Base-by-base conservation (phyloP, 2,113 vertebrate genomes). In the Chaetodon trifascialis region DNA sequence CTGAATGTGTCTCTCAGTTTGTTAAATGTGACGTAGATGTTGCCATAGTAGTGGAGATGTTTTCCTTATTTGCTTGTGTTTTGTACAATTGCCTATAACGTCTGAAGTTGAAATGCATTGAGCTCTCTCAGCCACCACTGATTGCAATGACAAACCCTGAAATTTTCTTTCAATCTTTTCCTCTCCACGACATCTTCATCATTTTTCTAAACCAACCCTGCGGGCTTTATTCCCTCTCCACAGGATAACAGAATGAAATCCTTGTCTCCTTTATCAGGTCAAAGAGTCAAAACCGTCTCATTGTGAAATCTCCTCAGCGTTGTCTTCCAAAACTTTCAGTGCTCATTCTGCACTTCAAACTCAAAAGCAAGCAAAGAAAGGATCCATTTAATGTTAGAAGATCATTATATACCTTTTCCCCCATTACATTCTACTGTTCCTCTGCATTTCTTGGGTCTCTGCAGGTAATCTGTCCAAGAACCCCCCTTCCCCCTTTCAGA, bases 381-480 rank as follows among this genome's bases (percentile, higher is more conserved):
- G 0, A 51, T 47, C 14, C 6, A 60, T 44, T 40, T 30, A 30
- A 30, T 30, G 30, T 30, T 30, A 30, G 3, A 30, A 30, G 30
- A 30, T 30, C 10, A 38, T 51, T 49, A 10, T 46, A 7, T 2
- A 10, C 11, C 38, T 42, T 72, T 66, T 40, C 16, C 21, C 21
- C 4, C 54, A 34, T 51, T 19, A 52, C 21, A 46, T 30, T 36
- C 21, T 16, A 19, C 19, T 34, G 4, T 47, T 56, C 36, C 72
- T 34, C 25, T 52, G 54, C 5, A 68, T 11, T 38, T 60, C 19
- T 71, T 36, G 8, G 15, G 19, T 38, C 40, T 68, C 42, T 16
- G 25, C 12, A 49, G 23, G 16, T 51, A 71, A 67, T 63, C 46
- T 23, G 21, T 1, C 17, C 56, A 66, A 83, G 40, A 90, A 14